Percentiles rank a stretch among this genome's conserved stretches.
Conservation (phyloP, 2,888 invertebrate species). For the Apoderus coryli region DNA sequence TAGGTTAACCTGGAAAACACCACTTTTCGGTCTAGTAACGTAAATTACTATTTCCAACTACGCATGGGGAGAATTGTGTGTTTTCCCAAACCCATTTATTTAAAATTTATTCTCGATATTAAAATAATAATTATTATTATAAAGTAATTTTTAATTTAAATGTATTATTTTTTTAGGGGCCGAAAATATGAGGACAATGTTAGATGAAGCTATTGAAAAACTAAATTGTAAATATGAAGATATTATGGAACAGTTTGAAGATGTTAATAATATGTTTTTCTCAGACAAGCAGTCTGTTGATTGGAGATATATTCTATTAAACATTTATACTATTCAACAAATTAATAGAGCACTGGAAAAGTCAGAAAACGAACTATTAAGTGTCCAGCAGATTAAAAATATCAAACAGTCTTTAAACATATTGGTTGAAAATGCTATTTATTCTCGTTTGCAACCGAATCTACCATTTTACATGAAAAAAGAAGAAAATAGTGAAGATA, state of each 20-base stretch:
- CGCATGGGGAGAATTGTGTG: no score
- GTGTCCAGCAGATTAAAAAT: constrained; percentile 50
- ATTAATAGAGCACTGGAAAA: constrained; percentile 22
- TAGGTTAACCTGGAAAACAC: no score
- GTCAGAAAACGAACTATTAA: constrained; percentile 36
- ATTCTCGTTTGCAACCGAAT: constrained; percentile 47
- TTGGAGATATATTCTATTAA: constrained; percentile 34
- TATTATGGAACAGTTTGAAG: constrained; percentile 9
- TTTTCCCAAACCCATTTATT: no score
- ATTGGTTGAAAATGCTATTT: constrained; percentile 48
- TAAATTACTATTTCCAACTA: no score
- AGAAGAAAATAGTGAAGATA: constrained; percentile 23
- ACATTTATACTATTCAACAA: constrained; percentile 33
- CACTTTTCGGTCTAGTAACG: no score
- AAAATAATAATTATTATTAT: no score
- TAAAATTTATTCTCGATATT: no score
- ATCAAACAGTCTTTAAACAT: constrained; percentile 47
- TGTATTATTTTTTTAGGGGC: no score
- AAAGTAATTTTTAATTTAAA: no score
- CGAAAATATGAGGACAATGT: no score
- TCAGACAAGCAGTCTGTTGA: constrained; percentile 21
- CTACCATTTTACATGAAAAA: constrained; percentile 20
- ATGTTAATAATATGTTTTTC: constrained; percentile 15
- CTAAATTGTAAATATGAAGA: constrained; percentile 13
- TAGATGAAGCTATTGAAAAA: constrained; percentile 14